phyloP scores from a whole-genome alignment of 2,888 invertebrate species.

The Sepioteuthis lessoniana region DNA sequence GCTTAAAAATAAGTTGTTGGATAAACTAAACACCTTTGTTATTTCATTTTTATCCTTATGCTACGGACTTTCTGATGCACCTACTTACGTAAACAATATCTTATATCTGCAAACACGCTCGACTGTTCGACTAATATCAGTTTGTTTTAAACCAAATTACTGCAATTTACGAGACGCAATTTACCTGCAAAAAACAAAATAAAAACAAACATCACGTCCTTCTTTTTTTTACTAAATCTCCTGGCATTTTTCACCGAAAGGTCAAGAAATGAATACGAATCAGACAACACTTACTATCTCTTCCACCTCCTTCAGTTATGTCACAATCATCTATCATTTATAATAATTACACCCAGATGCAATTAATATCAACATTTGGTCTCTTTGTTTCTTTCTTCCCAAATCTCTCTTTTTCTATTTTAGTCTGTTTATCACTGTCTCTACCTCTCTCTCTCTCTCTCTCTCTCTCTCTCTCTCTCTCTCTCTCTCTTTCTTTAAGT shows the following conservation, averaged over 20 bases:
- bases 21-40: too few species aligned
- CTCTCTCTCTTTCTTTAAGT: too few species aligned
- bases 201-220: neutral
- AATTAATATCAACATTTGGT: neutral
- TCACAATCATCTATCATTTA: neutral
- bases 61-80: too few species aligned
- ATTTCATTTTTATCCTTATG: too few species aligned
- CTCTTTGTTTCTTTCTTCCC: neutral
- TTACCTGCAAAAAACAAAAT: neutral
- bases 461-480: neutral
- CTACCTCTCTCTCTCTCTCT: neutral
- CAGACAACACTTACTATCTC: neutral
- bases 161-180: neutral
- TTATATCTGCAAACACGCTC: neutral
- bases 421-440: neutral
- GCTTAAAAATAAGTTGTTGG: too few species aligned
- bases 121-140: neutral
- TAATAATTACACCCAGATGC: neutral
- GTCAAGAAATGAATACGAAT: neutral
- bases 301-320: neutral
- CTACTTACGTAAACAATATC: neutral
- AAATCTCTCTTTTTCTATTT: neutral
- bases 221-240: too few species aligned
- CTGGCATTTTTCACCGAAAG: neutral
- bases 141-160: neutral